Evolutionary conservation across 2,113 vertebrate species (phyloP).

Genomic region (Anser cygnoides): DNA sequence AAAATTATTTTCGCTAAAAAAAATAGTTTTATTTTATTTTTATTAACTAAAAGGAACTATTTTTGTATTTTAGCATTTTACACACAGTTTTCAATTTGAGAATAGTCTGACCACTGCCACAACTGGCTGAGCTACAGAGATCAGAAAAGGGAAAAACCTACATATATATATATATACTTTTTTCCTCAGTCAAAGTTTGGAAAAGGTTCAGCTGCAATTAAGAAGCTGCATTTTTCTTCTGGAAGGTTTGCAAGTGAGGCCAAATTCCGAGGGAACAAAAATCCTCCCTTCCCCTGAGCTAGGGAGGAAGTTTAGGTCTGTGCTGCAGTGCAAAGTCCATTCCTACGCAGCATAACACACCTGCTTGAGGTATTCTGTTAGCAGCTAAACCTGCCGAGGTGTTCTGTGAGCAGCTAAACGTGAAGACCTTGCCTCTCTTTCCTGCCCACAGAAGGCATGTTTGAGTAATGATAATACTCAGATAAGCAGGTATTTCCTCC

Average conservation of each 20-base stretch:
- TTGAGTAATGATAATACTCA: neutral
- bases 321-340: neutral
- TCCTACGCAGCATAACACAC: neutral
- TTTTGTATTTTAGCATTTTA: neutral
- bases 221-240: neutral
- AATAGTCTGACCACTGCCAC: neutral
- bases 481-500: conserved; percentile 33
- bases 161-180: neutral
- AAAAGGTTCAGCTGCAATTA: neutral
- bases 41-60: neutral
- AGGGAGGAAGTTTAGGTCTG: neutral
- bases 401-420: neutral
- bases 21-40: neutral
- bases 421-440: neutral
- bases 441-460: neutral
- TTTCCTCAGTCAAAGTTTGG: neutral
- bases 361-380: neutral
- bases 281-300: fast-evolving
- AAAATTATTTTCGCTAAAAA: neutral
- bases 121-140: neutral
- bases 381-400: neutral
- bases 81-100: neutral
- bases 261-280: neutral
- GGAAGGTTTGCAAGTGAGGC: neutral
- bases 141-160: neutral